Percentiles rank a stretch among this genome's conserved stretches.
Conservation (phyloP, 1,140 invertebrate genomes). For the Probaryconus sp. region DNA sequence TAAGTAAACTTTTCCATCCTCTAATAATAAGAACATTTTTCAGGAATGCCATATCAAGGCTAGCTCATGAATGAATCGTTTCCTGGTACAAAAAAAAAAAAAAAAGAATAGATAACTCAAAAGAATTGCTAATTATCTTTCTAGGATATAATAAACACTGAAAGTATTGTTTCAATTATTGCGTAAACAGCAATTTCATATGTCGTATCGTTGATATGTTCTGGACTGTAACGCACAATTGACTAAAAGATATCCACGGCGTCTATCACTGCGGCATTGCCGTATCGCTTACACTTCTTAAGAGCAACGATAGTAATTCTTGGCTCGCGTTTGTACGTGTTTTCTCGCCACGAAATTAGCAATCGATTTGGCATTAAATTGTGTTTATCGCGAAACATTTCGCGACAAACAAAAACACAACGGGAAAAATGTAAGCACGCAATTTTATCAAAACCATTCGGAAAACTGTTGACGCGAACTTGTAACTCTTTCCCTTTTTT, state of each 20-base stretch:
- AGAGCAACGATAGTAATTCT: slow-evolving; percentile 9
- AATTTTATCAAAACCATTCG: no score
- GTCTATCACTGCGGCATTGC: slow-evolving; percentile 15
- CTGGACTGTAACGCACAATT: slow-evolving; percentile 10
- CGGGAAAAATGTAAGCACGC: no score
- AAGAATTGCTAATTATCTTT: slow-evolving; percentile 23
- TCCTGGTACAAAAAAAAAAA: neutral
- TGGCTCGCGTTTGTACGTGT: slow-evolving; percentile 11
- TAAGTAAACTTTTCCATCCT: no score
- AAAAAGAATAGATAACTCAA: slow-evolving; percentile 11
- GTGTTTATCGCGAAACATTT: slow-evolving; percentile 4
- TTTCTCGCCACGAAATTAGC: neutral
- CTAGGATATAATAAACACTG: slow-evolving; percentile 41
- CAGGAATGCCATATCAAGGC: neutral
- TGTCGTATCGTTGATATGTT: slow-evolving; percentile 37
- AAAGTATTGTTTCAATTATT: slow-evolving; percentile 45
- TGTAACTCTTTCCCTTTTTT: no score
- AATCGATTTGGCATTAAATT: slow-evolving; percentile 8
- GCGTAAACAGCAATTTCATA: slow-evolving; percentile 37
- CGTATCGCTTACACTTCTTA: slow-evolving; percentile 18
- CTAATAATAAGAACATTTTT: no score
- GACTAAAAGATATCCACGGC: slow-evolving; percentile 30
- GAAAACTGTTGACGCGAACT: no score
- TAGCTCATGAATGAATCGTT: slow-evolving; percentile 32
- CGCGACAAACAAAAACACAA: no score